These are phyloP conservation scores for Aphelocoma coerulescens DNA, from an alignment of 2,113 vertebrate species.

Conservation along the genomic window DNA sequence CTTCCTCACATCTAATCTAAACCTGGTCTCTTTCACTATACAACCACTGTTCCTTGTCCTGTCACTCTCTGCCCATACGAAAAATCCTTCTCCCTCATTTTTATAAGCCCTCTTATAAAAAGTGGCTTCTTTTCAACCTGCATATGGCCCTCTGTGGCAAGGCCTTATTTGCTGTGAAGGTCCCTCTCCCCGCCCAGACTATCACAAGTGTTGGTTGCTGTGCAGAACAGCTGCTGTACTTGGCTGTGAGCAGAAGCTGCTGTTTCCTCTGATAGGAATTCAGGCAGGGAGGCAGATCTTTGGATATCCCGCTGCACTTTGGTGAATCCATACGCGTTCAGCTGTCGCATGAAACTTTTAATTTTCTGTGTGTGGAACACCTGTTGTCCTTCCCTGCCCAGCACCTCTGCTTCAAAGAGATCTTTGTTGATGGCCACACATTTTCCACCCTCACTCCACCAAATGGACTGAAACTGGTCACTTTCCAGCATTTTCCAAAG, in stretches of 20 bases:
- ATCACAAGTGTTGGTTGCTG: neutral
- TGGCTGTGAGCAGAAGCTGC: neutral
- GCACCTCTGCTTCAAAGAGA: neutral
- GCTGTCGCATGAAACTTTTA: neutral
- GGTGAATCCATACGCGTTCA: neutral
- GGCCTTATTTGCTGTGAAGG: neutral
- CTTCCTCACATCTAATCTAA: neutral
- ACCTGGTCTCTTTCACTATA: neutral
- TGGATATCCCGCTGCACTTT: fast-evolving
- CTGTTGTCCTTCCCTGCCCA: neutral
- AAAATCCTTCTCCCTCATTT: neutral
- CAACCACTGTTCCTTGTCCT: neutral
- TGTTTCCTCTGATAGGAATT: conserved; percentile 6
- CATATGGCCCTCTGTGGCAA: neutral
- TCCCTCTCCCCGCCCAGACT: neutral
- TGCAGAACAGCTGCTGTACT: neutral
- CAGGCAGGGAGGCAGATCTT: neutral
- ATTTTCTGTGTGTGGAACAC: neutral
- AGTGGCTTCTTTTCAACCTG: neutral
- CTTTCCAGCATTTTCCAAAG: neutral
- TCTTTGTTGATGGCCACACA: neutral
- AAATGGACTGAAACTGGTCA: neutral
- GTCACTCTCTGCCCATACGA: neutral
- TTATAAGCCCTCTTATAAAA: neutral
- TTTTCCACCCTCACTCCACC: neutral